A percentile compares a stretch with the other conserved stretches of the same genome.
phyloP scores from a whole-genome alignment of 2,797 vertebrate genomes.

The Anguilla obscura region DNA sequence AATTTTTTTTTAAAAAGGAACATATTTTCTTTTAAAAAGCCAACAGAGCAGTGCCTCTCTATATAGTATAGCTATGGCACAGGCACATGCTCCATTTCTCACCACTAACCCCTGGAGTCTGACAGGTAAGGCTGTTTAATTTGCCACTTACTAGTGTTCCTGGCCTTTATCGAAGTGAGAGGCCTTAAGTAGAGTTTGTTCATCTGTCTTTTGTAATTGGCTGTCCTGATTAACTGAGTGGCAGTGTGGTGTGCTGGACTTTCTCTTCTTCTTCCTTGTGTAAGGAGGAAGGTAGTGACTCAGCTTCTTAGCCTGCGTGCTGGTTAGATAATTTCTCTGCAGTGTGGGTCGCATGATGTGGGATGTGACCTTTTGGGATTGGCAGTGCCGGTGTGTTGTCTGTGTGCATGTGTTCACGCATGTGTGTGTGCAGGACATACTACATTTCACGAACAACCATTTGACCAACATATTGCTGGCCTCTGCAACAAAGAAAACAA shows the following conservation, averaged over 20 bases:
- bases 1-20: not conserved
- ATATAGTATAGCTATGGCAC: not conserved
- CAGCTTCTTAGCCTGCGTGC: not conserved
- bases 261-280: not conserved
- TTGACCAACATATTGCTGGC: not conserved
- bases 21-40: not conserved
- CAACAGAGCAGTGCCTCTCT: not conserved
- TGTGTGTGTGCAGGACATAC: slow-evolving; percentile 1
- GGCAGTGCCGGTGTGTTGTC: slow-evolving; percentile 3
- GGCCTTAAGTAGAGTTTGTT: not conserved
- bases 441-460: not conserved
- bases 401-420: not conserved
- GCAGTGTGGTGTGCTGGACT: not conserved
- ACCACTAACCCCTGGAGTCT: not conserved
- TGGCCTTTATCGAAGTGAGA: not conserved
- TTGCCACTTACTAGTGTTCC: not conserved
- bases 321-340: not conserved
- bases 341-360: slow-evolving; percentile 3
- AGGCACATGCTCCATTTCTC: not conserved
- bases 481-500: not conserved
- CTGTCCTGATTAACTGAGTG: not conserved
- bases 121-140: not conserved
- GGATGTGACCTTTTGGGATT: slow-evolving; percentile 5
- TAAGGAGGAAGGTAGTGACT: slow-evolving; percentile 22
- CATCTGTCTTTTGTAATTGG: slow-evolving; percentile 7